phyloP scores from a whole-genome alignment of 2,888 invertebrate genomes.

The Furcula furcula region DNA sequence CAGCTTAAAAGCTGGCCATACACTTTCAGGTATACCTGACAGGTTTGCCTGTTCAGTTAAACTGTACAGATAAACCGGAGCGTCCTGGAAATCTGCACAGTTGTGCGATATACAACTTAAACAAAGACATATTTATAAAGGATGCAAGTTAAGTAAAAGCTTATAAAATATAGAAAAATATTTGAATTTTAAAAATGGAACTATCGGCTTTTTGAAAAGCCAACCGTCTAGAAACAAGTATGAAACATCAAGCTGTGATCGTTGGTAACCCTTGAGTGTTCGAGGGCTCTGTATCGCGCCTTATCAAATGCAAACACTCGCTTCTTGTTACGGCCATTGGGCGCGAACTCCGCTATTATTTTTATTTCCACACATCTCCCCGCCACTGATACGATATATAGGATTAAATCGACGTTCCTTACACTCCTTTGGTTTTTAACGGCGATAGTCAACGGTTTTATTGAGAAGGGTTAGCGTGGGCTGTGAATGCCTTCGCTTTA shows the following conservation, averaged over 20 bases:
- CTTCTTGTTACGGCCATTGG: constrained; percentile 70
- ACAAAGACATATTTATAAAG: too few species aligned
- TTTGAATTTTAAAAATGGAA: too few species aligned
- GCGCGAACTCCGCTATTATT: constrained; percentile 65
- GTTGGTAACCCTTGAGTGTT: constrained; percentile 36
- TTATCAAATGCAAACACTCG: constrained; percentile 79
- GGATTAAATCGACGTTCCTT: constrained; percentile 49
- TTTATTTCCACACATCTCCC: constrained; percentile 64
- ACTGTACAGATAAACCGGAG: too few species aligned
- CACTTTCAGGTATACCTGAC: too few species aligned
- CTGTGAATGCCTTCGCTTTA: constrained; percentile 15
- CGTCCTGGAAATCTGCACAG: too few species aligned
- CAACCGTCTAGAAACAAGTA: not conserved
- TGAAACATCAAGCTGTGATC: constrained; percentile 5
- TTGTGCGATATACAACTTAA: too few species aligned
- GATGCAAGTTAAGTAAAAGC: too few species aligned
- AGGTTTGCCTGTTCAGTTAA: too few species aligned
- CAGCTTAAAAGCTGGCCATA: too few species aligned
- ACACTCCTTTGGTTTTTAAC: constrained; percentile 40
- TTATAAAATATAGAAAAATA: too few species aligned
- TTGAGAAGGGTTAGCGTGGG: constrained; percentile 28
- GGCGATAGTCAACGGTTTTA: constrained; percentile 30
- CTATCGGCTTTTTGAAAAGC: not conserved
- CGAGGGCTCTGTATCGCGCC: constrained; percentile 37
- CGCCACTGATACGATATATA: constrained; percentile 38